These are phyloP conservation scores for Torymus auratus DNA, from an alignment of 2,888 invertebrate species.

Conservation along the genomic window DNA sequence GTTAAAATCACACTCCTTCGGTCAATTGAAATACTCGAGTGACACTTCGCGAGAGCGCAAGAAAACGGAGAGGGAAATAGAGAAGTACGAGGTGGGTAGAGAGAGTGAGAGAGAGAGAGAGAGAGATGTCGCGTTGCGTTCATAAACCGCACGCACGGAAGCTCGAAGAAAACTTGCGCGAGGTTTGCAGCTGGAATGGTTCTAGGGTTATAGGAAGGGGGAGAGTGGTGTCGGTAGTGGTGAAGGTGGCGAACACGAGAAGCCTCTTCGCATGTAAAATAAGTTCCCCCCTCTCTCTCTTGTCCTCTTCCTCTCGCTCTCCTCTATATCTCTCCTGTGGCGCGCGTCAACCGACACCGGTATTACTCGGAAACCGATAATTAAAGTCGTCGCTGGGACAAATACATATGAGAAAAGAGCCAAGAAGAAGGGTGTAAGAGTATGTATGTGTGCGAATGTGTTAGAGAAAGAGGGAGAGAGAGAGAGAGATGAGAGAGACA, in stretches of 20 bases:
- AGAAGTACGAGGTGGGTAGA: background rate
- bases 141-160: background rate
- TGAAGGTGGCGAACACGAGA: background rate
- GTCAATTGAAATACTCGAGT: constrained; percentile 21
- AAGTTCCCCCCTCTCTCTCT: constrained; percentile 13
- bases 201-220: too few species aligned
- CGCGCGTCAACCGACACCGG: constrained; percentile 23
- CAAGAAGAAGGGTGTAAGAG: too few species aligned
- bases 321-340: background rate
- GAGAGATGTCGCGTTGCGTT: background rate
- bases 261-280: constrained; percentile 34
- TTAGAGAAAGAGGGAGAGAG: constrained; percentile 1
- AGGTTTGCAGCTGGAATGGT: background rate
- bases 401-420: constrained; percentile 1
- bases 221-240: background rate
- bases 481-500: background rate
- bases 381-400: constrained; percentile 41
- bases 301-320: background rate
- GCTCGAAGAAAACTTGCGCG: constrained; percentile 20
- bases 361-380: constrained; percentile 46
- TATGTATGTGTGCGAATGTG: background rate
- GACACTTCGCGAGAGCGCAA: background rate
- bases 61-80: background rate
- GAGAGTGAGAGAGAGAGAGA: background rate
- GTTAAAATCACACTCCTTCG: constrained; percentile 25